Conservation (phyloP, 2,888 invertebrate genomes). For the Anoplius nigerrimus region DNA sequence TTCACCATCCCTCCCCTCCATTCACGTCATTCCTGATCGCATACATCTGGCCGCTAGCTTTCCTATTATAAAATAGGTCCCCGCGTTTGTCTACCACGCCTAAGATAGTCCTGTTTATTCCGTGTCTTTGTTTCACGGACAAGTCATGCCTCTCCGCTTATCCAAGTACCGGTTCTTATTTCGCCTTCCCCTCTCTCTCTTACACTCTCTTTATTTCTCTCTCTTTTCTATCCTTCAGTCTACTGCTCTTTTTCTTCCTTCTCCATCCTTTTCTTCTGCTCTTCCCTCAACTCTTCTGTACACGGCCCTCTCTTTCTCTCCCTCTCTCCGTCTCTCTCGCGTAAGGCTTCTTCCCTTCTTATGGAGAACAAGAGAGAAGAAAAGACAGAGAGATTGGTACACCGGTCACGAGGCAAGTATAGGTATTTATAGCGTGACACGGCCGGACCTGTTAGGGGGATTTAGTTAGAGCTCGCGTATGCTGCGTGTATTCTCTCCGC, state of each 20-base stretch:
- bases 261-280: constrained; percentile 17
- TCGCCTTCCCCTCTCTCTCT: constrained; percentile 16
- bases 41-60: constrained; percentile 1
- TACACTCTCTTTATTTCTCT: constrained; percentile 8
- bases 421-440: constrained; percentile 67
- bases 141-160: constrained; percentile 9
- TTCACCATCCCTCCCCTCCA: constrained; percentile 4
- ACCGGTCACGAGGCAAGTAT: constrained; percentile 63
- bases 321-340: constrained; percentile 12
- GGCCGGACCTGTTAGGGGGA: constrained; percentile 61
- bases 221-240: not conserved
- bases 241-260: constrained; percentile 3
- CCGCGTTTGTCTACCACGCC: not conserved
- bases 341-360: not conserved
- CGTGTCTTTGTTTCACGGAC: not conserved
- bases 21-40: constrained; percentile 2
- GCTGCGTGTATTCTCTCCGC: constrained; percentile 28
- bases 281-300: constrained; percentile 2
- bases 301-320: constrained; percentile 13
- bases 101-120: constrained; percentile 2
- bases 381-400: constrained; percentile 53
- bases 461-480: constrained; percentile 55
- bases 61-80: constrained; percentile 1
- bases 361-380: constrained; percentile 26
- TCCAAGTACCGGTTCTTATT: constrained; percentile 3